Percentiles rank a stretch among this genome's conserved stretches.
Conservation (phyloP, 2,113 vertebrate genomes). For the Scytalopus superciliaris region DNA sequence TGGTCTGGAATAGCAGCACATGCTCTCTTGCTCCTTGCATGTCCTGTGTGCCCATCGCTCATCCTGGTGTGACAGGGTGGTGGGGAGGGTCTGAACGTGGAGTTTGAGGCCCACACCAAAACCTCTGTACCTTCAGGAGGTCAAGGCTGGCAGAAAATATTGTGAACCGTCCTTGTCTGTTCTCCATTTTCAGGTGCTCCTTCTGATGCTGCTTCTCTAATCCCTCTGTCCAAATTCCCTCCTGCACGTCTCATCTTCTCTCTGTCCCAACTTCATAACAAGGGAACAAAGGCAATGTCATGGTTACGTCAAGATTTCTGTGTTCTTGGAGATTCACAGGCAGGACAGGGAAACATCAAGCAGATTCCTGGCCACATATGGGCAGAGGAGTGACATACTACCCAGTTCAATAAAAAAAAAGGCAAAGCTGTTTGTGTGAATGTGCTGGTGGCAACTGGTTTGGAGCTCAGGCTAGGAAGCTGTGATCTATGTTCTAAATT, state of each 20-base stretch:
- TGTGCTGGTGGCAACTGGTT: neutral
- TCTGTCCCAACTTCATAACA: neutral
- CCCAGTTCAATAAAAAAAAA: neutral
- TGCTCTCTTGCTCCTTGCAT: accelerated
- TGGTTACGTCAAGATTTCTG: neutral
- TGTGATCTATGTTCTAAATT: neutral
- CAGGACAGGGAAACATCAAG: neutral
- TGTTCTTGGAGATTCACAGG: accelerated
- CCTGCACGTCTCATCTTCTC: neutral
- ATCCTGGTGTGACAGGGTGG: accelerated
- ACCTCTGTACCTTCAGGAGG: neutral
- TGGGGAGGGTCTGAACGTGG: accelerated
- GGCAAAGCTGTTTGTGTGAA: accelerated
- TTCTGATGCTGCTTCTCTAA: neutral
- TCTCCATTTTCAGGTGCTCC: neutral
- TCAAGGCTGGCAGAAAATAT: neutral
- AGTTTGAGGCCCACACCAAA: neutral
- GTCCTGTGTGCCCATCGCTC: neutral
- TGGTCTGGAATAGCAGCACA: accelerated
- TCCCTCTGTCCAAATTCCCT: neutral
- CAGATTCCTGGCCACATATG: accelerated
- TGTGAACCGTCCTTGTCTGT: neutral
- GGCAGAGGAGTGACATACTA: neutral
- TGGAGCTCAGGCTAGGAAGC: neutral
- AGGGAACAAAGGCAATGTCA: neutral